These are phyloP conservation scores for Plagiodera versicolora DNA, from an alignment of 2,888 invertebrate species.

Conservation along the genomic window DNA sequence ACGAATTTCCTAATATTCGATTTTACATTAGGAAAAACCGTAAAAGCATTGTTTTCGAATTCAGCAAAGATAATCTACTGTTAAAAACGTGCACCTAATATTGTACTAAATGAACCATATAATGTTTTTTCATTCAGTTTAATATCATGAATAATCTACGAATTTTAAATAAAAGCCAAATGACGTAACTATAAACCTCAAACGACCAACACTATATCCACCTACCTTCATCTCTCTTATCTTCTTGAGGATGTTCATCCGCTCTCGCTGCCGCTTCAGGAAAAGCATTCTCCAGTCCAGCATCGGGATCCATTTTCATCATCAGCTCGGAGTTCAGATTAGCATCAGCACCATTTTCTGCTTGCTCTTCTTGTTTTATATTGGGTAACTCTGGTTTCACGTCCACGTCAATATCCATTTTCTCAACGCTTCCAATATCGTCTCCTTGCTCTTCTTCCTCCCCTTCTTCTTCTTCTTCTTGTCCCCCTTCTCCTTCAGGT, in stretches of 20 bases:
- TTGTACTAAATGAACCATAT: too few species aligned
- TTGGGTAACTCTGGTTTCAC: conserved; percentile 27
- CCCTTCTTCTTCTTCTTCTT: conserved; percentile 19
- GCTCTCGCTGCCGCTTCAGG: conserved; percentile 21
- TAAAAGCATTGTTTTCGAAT: too few species aligned
- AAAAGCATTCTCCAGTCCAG: conserved; percentile 33
- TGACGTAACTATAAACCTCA: too few species aligned
- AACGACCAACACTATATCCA: too few species aligned
- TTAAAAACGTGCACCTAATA: too few species aligned
- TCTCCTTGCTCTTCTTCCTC: conserved; percentile 19
- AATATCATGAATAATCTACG: too few species aligned
- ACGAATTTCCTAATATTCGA: too few species aligned
- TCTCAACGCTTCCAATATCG: conserved; percentile 31
- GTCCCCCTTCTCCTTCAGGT: conserved; percentile 18
- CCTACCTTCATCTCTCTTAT: conserved; percentile 28
- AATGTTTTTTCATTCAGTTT: too few species aligned
- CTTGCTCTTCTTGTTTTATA: conserved; percentile 27
- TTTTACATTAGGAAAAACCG: too few species aligned
- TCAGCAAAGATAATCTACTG: too few species aligned
- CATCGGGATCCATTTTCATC: conserved; percentile 29
- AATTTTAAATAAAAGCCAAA: too few species aligned
- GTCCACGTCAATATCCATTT: conserved; percentile 32
- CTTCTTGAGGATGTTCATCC: conserved; percentile 24
- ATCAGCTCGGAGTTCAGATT: conserved; percentile 26
- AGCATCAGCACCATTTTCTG: conserved; percentile 13